Evolutionary conservation across 2,888 invertebrate genomes (phyloP), one percentile per base, ranked within the genome.

Genomic region (Rhorus exstirpatorius): DNA sequence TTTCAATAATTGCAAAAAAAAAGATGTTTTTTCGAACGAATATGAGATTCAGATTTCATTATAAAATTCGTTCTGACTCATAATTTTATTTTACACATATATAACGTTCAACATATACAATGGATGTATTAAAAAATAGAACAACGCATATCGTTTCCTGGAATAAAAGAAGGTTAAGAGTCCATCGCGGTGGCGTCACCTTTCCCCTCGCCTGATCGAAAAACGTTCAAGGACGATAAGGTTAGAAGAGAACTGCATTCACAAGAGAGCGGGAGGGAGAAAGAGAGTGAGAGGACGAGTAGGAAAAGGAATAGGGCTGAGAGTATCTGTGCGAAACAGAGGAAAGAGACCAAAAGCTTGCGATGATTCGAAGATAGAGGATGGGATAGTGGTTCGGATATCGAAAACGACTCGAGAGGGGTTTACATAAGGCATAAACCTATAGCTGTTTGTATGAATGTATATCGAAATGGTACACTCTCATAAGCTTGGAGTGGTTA

Each of bases 171-270:
- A 63, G 72, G 68, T 21, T 49, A 38, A 78, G 72, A 70, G 74
- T 75, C 74, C 74, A 79, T 75, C 35, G 81, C 41, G 55, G 71
- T 49, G 65, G 51, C 44, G 44, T n/a, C n/a, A n/a, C n/a, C n/a
- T n/a, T n/a, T 65, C 31, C 58, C 63, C 55, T 35, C 19, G 44
- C 31, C 44, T 19, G 53, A 71, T 63, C 63, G 78, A 63, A 78
- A 78, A 71, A 41, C 78, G 63, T 61, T 63, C 78, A 78, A 78
- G 78, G 78, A 78, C 78, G 78, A 78, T 55, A 49, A 14, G n/a
- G 8, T 3, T 2, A 6, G 10, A 10, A 44, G n/a, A 14, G 44
- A 51, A 14, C 31, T 53, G 70, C 60, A 63, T 61, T 70, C 19
- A 26, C 51, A 44, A 61, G 24, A 31, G 38, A 21, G 49, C n/a